Evolutionary conservation across 1,140 invertebrate genomes (phyloP).

Genomic region (Tetraneura akinire): DNA sequence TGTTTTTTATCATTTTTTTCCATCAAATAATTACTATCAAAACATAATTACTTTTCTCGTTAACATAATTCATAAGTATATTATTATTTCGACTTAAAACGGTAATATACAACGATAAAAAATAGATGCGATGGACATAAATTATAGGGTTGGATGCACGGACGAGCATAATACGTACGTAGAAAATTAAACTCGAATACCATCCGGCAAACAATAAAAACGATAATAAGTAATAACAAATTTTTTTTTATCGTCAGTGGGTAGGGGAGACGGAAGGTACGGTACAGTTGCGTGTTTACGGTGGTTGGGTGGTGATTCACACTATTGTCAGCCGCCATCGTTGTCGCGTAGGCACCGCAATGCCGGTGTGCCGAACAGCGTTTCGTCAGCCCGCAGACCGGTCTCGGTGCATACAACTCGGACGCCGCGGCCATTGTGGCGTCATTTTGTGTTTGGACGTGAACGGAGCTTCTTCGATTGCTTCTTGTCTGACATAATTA

Average conservation of each 20-base stretch:
- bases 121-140: too few species aligned
- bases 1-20: too few species aligned
- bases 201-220: not conserved
- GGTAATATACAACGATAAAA: too few species aligned
- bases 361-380: conserved; percentile 42
- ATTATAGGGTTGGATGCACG: too few species aligned
- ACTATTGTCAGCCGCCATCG: not conserved
- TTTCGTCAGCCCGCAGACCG: conserved; percentile 12
- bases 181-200: too few species aligned
- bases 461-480: conserved; percentile 20
- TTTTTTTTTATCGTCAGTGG: not conserved
- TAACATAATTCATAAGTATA: too few species aligned
- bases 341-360: conserved; percentile 25
- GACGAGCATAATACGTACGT: too few species aligned
- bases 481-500: conserved; percentile 42
- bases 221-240: not conserved
- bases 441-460: conserved; percentile 50
- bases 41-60: too few species aligned
- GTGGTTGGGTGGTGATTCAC: conserved; percentile 7
- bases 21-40: too few species aligned
- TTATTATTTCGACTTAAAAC: too few species aligned
- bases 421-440: not conserved
- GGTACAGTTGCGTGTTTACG: not conserved
- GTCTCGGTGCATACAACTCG: conserved; percentile 37
- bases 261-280: not conserved